Base-by-base conservation (phyloP, 2,888 invertebrate species). In the Pyrocoelia pectoralis region DNA sequence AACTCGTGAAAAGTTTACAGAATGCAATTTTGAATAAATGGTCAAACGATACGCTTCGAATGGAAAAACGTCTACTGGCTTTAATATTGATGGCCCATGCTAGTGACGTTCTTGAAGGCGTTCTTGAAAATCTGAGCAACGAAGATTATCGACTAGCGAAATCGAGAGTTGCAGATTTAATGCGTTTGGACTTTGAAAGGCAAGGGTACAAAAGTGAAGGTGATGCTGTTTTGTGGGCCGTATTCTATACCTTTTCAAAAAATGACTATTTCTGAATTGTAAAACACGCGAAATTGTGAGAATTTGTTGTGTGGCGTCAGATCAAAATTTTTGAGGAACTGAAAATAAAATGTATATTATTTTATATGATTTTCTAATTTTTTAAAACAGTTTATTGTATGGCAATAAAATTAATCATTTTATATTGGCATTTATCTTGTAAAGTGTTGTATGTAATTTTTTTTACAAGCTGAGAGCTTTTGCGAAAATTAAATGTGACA, bases 71-170 rank as follows among this genome's bases (percentile, higher is more conserved):
- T 56, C 91, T 95, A 79, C 83, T 99, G 76, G 93, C 98, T 46
- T 86, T 99, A 65, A 89, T 99, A 78, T 93, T 96, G 82, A 85
- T 99, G 73, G 97, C 98, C 18, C 98, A 99, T 81, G 95, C 98
- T 6, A 97, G 97, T 53, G 99, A 99, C 82, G 99, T 99, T 18
- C 86, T 99, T 57, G 99, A 99, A 84, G 99, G 99, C 83, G 99
- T 98, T 56, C 98, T 99, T 82, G 97, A 97, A 15, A 97, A 98
- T 1, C 87, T 99, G 6, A 94, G 93, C 55, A 95, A 97, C 75
- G 97, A 98, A 77, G 97, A 98, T 83, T 98, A 98, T 80, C 97
- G 98, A 83, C 85, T 98, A 73, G 99, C 98, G 64, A 98, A 98
- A 90, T 93, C 96, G 76, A 90, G 98, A 77, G 97, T 99, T 53